Percentiles rank a stretch among this genome's conserved stretches.
These are phyloP conservation scores for Monopterus albus DNA, from an alignment of 2,113 vertebrate species.

Conservation along the genomic window DNA sequence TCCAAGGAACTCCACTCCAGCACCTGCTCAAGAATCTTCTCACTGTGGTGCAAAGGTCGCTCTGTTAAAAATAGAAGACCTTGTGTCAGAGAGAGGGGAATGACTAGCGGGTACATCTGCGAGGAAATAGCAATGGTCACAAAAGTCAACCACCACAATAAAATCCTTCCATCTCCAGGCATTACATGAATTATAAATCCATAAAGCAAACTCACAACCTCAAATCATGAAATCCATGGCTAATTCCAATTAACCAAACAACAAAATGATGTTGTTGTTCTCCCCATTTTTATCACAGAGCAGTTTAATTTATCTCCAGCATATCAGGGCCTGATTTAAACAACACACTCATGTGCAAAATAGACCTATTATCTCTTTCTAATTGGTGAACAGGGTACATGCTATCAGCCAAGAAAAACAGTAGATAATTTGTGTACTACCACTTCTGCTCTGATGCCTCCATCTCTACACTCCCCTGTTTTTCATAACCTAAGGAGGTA, in stretches of 20 bases:
- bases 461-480: constrained; percentile 57
- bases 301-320: constrained; percentile 80
- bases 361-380: constrained; percentile 83
- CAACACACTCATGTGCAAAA: constrained; percentile 86
- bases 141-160: neutral
- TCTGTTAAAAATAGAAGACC: constrained; percentile 78
- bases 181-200: constrained; percentile 32
- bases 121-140: neutral
- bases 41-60: constrained; percentile 91
- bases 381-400: constrained; percentile 78
- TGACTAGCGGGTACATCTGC: neutral
- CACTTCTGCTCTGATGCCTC: constrained; percentile 59
- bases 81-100: neutral
- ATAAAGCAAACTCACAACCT: constrained; percentile 37
- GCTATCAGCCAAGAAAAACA: constrained; percentile 65
- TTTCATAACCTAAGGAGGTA: constrained; percentile 72
- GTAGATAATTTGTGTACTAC: constrained; percentile 66
- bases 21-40: constrained; percentile 93
- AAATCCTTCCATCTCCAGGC: neutral
- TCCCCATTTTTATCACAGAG: constrained; percentile 69
- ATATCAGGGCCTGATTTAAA: constrained; percentile 82
- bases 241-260: constrained; percentile 47
- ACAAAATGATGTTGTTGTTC: constrained; percentile 65
- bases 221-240: constrained; percentile 40
- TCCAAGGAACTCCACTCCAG: constrained; percentile 91